Evolutionary conservation across 2,113 vertebrate species (phyloP).

Genomic region (Percina caprodes): DNA sequence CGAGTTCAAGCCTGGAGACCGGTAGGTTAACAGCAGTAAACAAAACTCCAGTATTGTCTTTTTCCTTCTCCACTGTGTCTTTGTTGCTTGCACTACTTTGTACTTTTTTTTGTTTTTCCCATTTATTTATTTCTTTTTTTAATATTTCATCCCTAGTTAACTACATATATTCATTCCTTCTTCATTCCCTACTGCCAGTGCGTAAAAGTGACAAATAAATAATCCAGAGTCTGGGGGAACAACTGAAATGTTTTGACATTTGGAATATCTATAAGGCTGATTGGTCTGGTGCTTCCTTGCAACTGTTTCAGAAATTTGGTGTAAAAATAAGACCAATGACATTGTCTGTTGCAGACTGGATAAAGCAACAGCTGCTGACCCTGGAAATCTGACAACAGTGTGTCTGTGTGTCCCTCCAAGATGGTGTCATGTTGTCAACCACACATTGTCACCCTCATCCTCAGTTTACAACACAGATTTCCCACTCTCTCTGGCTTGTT

Average conservation of each 20-base stretch:
- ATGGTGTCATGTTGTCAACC: conserved; percentile 16
- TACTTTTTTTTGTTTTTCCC: background rate
- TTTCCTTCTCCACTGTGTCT: background rate
- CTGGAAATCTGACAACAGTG: background rate
- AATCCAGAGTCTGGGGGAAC: background rate
- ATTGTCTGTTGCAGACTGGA: background rate
- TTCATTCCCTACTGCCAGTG: background rate
- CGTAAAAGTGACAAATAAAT: background rate
- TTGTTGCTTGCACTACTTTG: background rate
- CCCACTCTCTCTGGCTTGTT: background rate
- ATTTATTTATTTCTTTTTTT: background rate
- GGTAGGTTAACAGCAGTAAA: conserved; percentile 77
- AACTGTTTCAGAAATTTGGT: background rate
- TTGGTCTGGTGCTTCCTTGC: background rate
- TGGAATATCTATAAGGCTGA: background rate
- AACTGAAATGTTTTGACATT: conserved; percentile 8
- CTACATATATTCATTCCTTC: background rate
- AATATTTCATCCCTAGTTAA: background rate
- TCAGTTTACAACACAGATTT: conserved; percentile 5
- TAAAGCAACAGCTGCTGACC: background rate
- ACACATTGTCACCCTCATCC: background rate
- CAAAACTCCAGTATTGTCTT: background rate
- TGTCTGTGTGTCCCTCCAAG: background rate
- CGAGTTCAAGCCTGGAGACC: conserved; percentile 96
- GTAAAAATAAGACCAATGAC: background rate